Conservation (phyloP, 2,113 vertebrate species). For the Macrotus californicus region DNA sequence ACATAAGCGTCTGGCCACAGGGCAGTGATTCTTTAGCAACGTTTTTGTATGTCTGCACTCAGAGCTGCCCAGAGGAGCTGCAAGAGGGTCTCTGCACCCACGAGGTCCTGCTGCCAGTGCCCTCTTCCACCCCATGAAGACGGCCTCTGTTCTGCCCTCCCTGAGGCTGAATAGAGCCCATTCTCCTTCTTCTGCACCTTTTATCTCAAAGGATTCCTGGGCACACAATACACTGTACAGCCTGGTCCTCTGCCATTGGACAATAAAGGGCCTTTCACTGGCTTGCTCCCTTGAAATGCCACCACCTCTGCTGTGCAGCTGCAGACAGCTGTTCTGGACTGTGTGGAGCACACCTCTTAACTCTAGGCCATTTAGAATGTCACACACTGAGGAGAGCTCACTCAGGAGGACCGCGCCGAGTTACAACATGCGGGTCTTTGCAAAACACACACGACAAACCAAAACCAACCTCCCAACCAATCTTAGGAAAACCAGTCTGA, state of each 20-base stretch:
- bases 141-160: conserved; percentile 58
- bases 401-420: neutral
- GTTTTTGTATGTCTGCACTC: neutral
- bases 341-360: neutral
- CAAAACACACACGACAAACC: neutral
- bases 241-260: neutral
- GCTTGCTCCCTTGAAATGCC: neutral
- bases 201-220: conserved; percentile 42
- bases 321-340: conserved; percentile 29
- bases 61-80: neutral
- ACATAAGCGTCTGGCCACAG: neutral
- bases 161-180: conserved; percentile 40
- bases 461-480: neutral
- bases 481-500: neutral
- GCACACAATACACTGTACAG: neutral
- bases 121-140: conserved; percentile 46
- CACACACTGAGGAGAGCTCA: neutral
- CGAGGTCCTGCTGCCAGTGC: neutral
- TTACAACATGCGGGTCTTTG: neutral
- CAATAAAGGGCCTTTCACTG: conserved; percentile 55
- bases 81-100: neutral
- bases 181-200: conserved; percentile 57
- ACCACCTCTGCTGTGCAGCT: conserved; percentile 41
- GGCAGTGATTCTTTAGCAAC: neutral
- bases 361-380: neutral